Evolutionary conservation across 2,888 invertebrate species (phyloP).

Genomic region (Tuta absoluta): DNA sequence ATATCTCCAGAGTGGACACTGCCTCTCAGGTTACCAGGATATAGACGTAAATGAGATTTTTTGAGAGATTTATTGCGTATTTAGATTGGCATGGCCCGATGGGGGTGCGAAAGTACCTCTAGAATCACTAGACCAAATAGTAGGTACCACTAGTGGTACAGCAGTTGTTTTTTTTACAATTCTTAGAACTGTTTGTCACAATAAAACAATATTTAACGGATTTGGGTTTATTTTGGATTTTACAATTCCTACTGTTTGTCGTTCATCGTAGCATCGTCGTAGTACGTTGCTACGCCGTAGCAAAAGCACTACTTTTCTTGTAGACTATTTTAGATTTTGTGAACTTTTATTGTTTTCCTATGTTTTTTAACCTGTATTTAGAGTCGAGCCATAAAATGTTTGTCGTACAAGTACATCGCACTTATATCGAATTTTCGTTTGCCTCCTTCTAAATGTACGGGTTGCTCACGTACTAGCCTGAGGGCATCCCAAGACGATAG

Average conservation of each 20-base stretch:
- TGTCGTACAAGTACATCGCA: not conserved
- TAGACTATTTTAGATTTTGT: not conserved
- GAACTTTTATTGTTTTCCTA: no score
- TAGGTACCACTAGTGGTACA: no score
- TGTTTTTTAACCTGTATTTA: no score
- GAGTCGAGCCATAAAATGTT: no score
- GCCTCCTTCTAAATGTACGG: not conserved
- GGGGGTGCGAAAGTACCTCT: not conserved
- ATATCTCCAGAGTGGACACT: slow-evolving; percentile 64
- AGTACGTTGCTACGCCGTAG: not conserved
- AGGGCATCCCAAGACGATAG: slow-evolving; percentile 1
- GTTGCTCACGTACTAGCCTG: slow-evolving; percentile 11
- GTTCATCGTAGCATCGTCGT: not conserved
- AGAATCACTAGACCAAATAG: no score
- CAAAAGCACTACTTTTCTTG: not conserved
- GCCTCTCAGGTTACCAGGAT: slow-evolving; percentile 66
- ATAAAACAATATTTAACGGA: no score
- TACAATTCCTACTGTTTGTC: no score
- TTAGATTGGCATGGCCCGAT: not conserved
- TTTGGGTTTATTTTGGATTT: no score
- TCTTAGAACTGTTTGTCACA: no score
- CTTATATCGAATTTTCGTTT: not conserved
- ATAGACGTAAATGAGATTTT: slow-evolving; percentile 45
- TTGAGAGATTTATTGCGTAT: slow-evolving; percentile 22
- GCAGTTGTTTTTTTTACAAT: no score